Evolutionary conservation across 2,113 vertebrate species (phyloP).

Genomic region (Catharus fuscescens): DNA sequence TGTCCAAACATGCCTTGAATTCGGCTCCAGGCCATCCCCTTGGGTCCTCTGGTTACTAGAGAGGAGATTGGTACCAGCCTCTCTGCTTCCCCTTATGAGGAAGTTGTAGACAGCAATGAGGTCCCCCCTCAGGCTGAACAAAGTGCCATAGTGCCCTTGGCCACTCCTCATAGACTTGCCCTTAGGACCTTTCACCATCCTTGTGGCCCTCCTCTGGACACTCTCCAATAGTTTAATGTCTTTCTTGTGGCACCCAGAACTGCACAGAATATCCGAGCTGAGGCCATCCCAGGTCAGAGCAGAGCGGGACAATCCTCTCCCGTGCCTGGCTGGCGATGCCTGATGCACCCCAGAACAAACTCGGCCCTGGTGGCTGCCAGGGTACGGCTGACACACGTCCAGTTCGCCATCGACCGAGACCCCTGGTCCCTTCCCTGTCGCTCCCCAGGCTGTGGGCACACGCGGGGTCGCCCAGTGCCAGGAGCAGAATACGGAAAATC

Average conservation of each 20-base stretch:
- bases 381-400: background rate
- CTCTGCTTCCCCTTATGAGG: accelerated
- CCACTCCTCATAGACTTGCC: accelerated
- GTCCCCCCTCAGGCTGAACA: background rate
- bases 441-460: background rate
- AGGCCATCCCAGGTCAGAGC: accelerated
- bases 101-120: background rate
- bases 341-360: accelerated
- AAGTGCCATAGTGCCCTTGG: background rate
- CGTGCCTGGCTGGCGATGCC: accelerated
- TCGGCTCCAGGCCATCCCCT: background rate
- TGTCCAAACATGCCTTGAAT: background rate
- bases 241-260: background rate
- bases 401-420: background rate
- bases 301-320: no score
- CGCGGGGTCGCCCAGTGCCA: no score
- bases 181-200: background rate
- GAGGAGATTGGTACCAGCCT: background rate
- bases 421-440: background rate
- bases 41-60: background rate
- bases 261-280: background rate
- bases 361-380: background rate
- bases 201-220: no score
- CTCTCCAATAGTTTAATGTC: background rate
- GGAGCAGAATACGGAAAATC: background rate